Percentiles rank a stretch among this genome's conserved stretches.
phyloP scores from a whole-genome alignment of 2,888 invertebrate genomes.

The Tortricodes alternella region DNA sequence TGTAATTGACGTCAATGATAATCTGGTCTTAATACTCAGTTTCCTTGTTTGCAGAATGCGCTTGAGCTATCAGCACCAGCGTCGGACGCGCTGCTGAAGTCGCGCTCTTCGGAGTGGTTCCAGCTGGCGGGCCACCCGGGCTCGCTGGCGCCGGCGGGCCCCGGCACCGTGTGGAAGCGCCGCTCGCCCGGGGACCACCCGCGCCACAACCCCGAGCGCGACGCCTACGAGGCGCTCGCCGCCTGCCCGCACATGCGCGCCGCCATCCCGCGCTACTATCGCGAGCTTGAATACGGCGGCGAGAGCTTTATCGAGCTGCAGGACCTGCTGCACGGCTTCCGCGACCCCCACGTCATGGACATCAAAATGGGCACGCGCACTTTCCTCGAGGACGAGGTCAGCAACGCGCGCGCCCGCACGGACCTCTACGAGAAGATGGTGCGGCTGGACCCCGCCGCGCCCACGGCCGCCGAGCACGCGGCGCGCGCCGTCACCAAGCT shows the following conservation, averaged over 20 bases:
- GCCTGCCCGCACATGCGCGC: constrained; percentile 87
- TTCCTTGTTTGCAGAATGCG: constrained; percentile 89
- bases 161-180: constrained; percentile 97
- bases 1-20: neutral
- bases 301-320: constrained; percentile 97
- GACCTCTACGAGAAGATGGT: constrained; percentile 99
- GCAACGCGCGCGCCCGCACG: constrained; percentile 90
- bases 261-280: constrained; percentile 92
- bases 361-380: constrained; percentile 98
- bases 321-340: constrained; percentile 94
- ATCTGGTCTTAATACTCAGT: constrained; percentile 32
- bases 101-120: constrained; percentile 89
- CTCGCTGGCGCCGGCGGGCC: constrained; percentile 95
- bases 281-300: constrained; percentile 90
- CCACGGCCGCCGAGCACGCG: constrained; percentile 91
- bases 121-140: constrained; percentile 97
- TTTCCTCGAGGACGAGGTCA: constrained; percentile 97
- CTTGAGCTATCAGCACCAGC: constrained; percentile 95
- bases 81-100: constrained; percentile 91
- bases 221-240: constrained; percentile 90
- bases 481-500: constrained; percentile 95
- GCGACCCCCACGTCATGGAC: constrained; percentile 97
- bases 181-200: constrained; percentile 88
- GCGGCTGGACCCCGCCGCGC: constrained; percentile 92
- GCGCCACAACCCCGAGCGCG: constrained; percentile 87